phyloP scores from a whole-genome alignment of 2,797 vertebrate species.

The Garrulus glandarius region DNA sequence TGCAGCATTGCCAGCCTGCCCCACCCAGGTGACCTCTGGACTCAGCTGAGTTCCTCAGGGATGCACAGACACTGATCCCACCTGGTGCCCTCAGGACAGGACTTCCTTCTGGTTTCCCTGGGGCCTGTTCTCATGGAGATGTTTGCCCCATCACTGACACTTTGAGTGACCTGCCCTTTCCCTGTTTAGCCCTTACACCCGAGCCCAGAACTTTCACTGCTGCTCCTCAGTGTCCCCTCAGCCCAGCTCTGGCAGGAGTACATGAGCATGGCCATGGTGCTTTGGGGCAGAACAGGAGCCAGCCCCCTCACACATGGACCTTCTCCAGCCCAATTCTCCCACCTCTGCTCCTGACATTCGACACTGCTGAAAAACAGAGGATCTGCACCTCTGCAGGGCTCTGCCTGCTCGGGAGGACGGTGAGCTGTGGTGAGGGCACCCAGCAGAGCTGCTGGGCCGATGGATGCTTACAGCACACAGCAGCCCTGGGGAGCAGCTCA shows the following conservation, averaged over 20 bases:
- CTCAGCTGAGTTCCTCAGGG: not conserved
- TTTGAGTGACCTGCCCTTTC: not conserved
- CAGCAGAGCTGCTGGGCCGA: not conserved
- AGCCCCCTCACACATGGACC: not conserved
- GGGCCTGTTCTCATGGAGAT: not conserved
- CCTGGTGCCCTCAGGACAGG: not conserved
- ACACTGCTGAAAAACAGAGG: not conserved
- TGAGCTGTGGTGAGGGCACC: not conserved
- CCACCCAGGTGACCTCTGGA: not conserved
- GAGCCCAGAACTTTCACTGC: not conserved
- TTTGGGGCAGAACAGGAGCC: not conserved
- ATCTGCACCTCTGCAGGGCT: not conserved
- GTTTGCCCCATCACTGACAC: not conserved
- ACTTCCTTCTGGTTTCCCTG: not conserved
- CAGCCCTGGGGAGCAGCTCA: not conserved
- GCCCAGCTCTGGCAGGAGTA: not conserved
- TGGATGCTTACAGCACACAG: accelerated
- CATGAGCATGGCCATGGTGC: accelerated
- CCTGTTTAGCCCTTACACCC: not conserved
- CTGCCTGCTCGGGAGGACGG: not conserved
- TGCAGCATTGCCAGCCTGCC: not conserved
- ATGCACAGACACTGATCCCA: not conserved
- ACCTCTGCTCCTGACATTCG: not conserved
- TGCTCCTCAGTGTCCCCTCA: not conserved
- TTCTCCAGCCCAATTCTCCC: not conserved